Base-by-base conservation (phyloP, 1,140 invertebrate species). In the Apis florea region DNA sequence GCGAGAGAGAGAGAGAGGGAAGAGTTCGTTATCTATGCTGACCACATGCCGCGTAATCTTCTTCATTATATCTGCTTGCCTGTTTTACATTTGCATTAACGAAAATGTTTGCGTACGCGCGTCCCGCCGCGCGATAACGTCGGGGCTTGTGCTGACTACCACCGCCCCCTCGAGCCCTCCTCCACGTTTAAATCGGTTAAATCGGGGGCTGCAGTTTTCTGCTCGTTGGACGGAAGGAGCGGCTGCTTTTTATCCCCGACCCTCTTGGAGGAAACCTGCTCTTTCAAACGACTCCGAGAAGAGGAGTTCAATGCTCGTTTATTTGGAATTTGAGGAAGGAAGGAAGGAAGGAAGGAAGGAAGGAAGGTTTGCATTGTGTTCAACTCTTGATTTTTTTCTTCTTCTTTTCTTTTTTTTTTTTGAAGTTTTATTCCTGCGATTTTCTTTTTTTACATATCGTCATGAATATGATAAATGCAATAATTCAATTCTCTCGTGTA, bases 21-120 rank as follows among this genome's bases (percentile, higher is more conserved):
- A 61, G 13, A n/a, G 26, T 88, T 91, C 90, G 90, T 92, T 92
- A 92, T 92, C 91, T 92, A 89, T 91, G 90, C 91, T 92, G 90
- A 91, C 91, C 92, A 89, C 90, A 92, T 92, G 92, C 90, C 85
- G 88, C 89, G 90, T 92, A 92, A 92, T 92, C 91, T 92, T 92
- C 91, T 90, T 92, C 90, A 91, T 92, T 92, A 92, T 92, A 90
- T 91, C 89, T 90, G 78, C 80, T 84, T 75, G 85, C 75, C 90
- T 89, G 87, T 90, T 91, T 90, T 90, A 90, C 91, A 92, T 92
- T 92, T 90, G 88, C 91, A 91, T 92, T 91, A 87, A 92, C 90
- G 90, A 92, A 92, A 92, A 92, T 91, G 88, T 92, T 92, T 91
- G 89, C 81, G 76, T 82, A 87, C 83, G 87, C 79, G 72, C 67